Percentiles rank a stretch among this genome's conserved stretches.
Conservation (phyloP, 1,140 invertebrate species). For the Leptinotarsa defecta region DNA sequence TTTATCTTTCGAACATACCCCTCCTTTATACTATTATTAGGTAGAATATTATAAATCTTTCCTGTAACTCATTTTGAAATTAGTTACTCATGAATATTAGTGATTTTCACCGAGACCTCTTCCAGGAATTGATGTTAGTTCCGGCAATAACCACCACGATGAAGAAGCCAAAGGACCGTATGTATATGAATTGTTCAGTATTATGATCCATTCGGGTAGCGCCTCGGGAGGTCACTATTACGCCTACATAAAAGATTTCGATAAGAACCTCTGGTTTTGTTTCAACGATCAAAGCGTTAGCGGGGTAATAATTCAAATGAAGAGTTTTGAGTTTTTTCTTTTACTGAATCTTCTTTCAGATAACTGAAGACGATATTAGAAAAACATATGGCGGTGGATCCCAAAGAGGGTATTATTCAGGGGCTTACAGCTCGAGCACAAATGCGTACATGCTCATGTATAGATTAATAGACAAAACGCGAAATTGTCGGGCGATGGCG, state of each 20-base stretch:
- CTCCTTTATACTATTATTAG: too few species aligned
- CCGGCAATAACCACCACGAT: slow-evolving; percentile 47
- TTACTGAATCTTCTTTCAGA: slow-evolving; percentile 45
- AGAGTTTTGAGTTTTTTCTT: slow-evolving; percentile 15
- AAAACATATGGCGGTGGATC: slow-evolving; percentile 83
- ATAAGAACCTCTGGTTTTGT: slow-evolving; percentile 76
- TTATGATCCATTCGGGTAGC: slow-evolving; percentile 93
- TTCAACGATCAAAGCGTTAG: slow-evolving; percentile 82
- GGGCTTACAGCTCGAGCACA: slow-evolving; percentile 79
- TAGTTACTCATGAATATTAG: background rate
- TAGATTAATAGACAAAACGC: slow-evolving; percentile 74
- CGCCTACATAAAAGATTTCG: slow-evolving; percentile 90
- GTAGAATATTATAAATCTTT: too few species aligned
- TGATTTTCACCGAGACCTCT: background rate
- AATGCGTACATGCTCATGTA: slow-evolving; percentile 96
- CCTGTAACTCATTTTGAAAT: too few species aligned
- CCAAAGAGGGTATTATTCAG: slow-evolving; percentile 72
- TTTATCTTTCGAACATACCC: too few species aligned
- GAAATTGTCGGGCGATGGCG: slow-evolving; percentile 72
- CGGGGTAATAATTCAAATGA: slow-evolving; percentile 56
- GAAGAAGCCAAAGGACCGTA: slow-evolving; percentile 68
- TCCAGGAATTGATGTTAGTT: slow-evolving; percentile 52
- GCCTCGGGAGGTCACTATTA: slow-evolving; percentile 93
- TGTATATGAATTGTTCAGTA: slow-evolving; percentile 87
- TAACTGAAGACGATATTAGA: slow-evolving; percentile 81